Conservation (phyloP, 2,113 vertebrate species). For the Sinocyclocheilus maitianheensis region DNA sequence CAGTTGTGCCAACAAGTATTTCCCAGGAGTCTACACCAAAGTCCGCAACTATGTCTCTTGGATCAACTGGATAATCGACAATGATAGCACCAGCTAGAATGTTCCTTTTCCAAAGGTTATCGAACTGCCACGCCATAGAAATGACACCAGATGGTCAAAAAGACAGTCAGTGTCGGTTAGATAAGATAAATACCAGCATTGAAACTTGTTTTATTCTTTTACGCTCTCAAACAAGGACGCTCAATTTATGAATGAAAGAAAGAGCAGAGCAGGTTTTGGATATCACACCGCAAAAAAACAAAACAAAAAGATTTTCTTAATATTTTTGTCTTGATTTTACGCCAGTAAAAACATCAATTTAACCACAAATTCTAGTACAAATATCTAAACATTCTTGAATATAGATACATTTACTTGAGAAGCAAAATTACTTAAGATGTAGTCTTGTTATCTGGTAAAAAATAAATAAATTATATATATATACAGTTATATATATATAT, state of each 20-base stretch:
- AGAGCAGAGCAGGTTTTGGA: not conserved
- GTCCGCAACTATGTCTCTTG: slow-evolving; percentile 74
- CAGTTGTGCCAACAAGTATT: slow-evolving; percentile 72
- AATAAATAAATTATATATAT: no score
- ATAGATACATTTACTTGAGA: not conserved
- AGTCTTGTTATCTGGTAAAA: no score
- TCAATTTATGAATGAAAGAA: not conserved
- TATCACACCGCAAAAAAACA: no score
- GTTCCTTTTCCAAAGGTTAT: not conserved
- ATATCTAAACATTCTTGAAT: not conserved
- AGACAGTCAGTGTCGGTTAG: not conserved
- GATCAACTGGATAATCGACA: slow-evolving; percentile 66
- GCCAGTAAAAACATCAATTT: no score
- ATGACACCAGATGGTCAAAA: not conserved
- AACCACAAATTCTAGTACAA: not conserved
- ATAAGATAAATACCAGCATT: not conserved
- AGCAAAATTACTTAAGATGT: no score
- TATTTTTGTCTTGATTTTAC: not conserved
- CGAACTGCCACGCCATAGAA: not conserved
- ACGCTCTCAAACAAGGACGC: not conserved
- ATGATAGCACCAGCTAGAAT: slow-evolving; percentile 40
- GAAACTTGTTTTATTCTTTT: not conserved
- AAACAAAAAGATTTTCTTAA: no score
- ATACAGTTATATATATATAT: no score
- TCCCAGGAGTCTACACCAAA: slow-evolving; percentile 79